Percentiles rank a stretch among this genome's conserved stretches.
Conservation (phyloP, 2,113 vertebrate species). For the Thinocorus orbignyianus region DNA sequence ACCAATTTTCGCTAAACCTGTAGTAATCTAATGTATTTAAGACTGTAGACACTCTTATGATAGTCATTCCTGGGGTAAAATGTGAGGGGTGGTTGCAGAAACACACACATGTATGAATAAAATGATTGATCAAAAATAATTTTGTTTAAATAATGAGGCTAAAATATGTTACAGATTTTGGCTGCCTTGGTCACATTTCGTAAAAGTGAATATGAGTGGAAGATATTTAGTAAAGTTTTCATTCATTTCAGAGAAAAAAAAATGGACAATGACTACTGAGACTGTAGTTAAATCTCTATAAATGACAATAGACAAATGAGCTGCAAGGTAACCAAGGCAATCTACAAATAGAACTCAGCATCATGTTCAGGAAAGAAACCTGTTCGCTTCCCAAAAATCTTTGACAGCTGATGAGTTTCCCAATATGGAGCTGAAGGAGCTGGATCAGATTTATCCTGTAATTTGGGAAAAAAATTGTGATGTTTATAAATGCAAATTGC, state of each 20-base stretch:
- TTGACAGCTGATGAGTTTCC: neutral
- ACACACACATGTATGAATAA: neutral
- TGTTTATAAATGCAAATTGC: neutral
- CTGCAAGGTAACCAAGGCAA: neutral
- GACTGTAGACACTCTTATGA: neutral
- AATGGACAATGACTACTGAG: neutral
- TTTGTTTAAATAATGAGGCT: neutral
- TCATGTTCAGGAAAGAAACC: neutral
- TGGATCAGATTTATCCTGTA: neutral
- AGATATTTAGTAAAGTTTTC: neutral
- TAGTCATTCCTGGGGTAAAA: neutral
- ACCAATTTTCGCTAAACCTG: neutral
- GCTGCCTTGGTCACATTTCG: neutral
- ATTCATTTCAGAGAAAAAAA: neutral
- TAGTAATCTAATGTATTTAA: accelerated
- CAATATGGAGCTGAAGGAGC: neutral
- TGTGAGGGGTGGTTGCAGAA: neutral
- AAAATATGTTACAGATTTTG: neutral
- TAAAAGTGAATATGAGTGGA: neutral
- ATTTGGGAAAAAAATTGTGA: neutral
- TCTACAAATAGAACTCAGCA: neutral
- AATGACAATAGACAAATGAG: neutral
- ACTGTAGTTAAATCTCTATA: neutral
- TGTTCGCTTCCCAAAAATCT: neutral
- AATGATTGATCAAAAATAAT: neutral